These are phyloP conservation scores for Cyprinus carpio DNA, from an alignment of 2,113 vertebrate genomes.

Conservation along the genomic window DNA sequence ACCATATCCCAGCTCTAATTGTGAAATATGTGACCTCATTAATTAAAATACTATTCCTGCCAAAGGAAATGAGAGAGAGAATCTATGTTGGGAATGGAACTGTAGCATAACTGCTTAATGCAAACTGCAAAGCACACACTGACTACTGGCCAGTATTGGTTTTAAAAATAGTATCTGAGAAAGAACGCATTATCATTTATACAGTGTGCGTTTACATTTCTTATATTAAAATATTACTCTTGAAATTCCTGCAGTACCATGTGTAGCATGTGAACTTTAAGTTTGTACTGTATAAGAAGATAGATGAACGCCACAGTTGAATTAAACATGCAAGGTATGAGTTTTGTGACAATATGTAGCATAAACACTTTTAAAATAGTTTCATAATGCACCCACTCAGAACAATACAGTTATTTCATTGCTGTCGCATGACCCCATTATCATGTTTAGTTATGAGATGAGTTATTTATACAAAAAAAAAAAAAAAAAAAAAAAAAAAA, in stretches of 20 bases:
- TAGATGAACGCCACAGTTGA: background rate
- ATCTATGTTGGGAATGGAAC: background rate
- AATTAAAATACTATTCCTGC: constrained; percentile 6
- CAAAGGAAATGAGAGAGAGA: background rate
- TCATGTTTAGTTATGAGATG: background rate
- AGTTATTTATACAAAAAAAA: too few relatives aligned
- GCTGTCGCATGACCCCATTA: background rate
- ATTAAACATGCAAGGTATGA: background rate
- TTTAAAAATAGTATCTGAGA: background rate
- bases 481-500: too few relatives aligned
- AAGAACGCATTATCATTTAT: background rate
- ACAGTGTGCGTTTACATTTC: background rate
- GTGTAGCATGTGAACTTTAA: background rate
- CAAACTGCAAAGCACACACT: background rate
- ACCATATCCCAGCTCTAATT: constrained; percentile 47
- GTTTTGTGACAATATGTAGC: background rate
- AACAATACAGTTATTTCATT: background rate
- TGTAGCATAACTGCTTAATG: background rate
- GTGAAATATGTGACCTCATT: constrained; percentile 32
- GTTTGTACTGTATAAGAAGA: background rate
- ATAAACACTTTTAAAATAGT: background rate
- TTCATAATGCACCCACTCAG: background rate
- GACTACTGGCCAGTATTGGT: background rate
- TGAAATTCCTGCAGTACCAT: background rate
- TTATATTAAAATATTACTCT: background rate